phyloP scores from a whole-genome alignment of 2,888 invertebrate genomes.

The Dicranocentrus wangi region DNA sequence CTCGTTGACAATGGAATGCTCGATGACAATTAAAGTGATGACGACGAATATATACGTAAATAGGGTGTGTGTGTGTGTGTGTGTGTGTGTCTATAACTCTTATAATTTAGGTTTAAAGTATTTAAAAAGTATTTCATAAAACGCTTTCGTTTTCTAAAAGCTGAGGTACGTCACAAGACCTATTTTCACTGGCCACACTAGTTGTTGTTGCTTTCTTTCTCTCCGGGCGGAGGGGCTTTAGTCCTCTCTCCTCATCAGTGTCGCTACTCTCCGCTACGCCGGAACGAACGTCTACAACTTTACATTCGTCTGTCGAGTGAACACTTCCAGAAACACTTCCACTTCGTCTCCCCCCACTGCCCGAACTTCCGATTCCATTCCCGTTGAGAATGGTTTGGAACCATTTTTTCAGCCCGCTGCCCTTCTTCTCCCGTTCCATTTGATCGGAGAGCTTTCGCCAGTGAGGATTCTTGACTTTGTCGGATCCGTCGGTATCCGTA shows the following conservation, averaged over 20 bases:
- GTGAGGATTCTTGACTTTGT: constrained; percentile 36
- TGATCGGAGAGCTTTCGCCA: constrained; percentile 70
- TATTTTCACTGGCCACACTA: constrained; percentile 39
- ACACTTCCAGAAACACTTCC: constrained; percentile 32
- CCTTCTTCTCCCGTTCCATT: constrained; percentile 67
- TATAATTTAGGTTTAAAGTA: too few species aligned
- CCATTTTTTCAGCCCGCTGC: constrained; percentile 70
- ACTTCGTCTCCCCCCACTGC: constrained; percentile 35
- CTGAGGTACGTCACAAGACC: constrained; percentile 40
- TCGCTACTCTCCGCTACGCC: constrained; percentile 28
- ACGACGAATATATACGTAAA: too few species aligned
- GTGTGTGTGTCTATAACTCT: too few species aligned
- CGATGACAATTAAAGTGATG: neutral
- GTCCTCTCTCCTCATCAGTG: constrained; percentile 38
- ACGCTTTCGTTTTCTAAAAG: constrained; percentile 63
- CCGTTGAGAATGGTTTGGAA: constrained; percentile 72
- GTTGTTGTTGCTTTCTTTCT: constrained; percentile 25
- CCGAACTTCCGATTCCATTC: constrained; percentile 64
- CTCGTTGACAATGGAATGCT: constrained; percentile 19
- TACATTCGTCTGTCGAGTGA: constrained; percentile 24
- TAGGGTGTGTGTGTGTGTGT: too few species aligned
- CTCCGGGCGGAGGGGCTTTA: constrained; percentile 8
- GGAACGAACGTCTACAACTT: constrained; percentile 18
- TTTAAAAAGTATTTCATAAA: constrained; percentile 24
- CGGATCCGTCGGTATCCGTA: constrained; percentile 15